phyloP scores from a whole-genome alignment of 2,113 vertebrate genomes.

The Rousettus leschenaultii region DNA sequence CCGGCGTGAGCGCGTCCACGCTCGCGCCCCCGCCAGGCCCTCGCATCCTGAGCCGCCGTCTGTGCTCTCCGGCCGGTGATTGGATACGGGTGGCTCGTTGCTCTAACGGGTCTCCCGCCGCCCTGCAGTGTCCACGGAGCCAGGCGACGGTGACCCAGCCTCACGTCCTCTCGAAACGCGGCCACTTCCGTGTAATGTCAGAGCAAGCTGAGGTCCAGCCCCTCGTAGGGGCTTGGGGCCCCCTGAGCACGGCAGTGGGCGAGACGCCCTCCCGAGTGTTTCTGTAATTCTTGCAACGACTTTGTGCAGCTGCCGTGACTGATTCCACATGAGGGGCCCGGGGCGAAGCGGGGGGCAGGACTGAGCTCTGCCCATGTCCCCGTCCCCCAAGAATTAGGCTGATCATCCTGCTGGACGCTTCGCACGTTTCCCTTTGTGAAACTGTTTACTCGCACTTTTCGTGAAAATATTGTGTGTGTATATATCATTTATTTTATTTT shows the following conservation, averaged over 20 bases:
- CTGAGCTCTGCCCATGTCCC: not conserved
- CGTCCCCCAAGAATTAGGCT: not conserved
- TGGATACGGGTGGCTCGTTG: accelerated
- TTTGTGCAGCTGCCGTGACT: accelerated
- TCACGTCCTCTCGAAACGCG: not conserved
- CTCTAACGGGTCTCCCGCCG: accelerated
- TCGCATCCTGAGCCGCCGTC: accelerated
- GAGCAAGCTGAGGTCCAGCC: not conserved
- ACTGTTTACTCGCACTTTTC: not conserved
- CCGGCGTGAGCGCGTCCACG: not conserved
- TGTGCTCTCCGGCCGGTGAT: accelerated
- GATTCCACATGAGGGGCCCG: not conserved
- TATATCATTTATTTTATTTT: not conserved
- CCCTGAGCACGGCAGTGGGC: accelerated
- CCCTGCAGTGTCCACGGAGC: not conserved
- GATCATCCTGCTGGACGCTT: not conserved
- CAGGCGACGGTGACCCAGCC: accelerated
- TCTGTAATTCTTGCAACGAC: not conserved
- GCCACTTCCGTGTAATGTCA: accelerated
- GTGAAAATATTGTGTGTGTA: not conserved
- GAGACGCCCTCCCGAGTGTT: too few relatives aligned
- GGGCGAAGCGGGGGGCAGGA: accelerated
- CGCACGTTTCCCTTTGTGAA: not conserved
- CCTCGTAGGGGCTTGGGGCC: not conserved
- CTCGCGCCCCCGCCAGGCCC: too few relatives aligned